Base-by-base conservation (phyloP, 1,140 invertebrate genomes). In the Brachionus rotundiformis region DNA sequence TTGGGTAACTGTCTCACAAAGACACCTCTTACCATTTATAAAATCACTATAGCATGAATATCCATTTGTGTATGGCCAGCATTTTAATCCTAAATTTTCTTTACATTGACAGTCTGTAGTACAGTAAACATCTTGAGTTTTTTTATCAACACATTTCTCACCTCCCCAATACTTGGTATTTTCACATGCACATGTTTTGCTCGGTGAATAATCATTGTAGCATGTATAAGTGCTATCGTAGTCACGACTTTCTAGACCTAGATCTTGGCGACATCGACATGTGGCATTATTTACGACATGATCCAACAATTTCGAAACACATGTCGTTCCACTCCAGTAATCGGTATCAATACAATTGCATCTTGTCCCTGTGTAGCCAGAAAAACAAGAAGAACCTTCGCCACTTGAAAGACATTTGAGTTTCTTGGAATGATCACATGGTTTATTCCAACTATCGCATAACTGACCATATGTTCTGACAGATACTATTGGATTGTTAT, bases 371-470 rank as follows among this genome's bases (percentile, higher is more conserved):
- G 68, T 3, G 23, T 41, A 73, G 13, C 39, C 19, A 6, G 10
- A 19, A 4, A 1, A 41, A 13, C 68, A 73, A 1, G 16, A 8
- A 23, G 68, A 31, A 11, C 68, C 36, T 13, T 44, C 39, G 25
- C n/a, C 68, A 27, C 8, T 19, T n/a, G 68, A 13, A 25, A 73
- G 11, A 25, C 68, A 73, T 44, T 73, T 73, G 44, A 73, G 29
- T 11, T 73, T 23, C 44, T n/a, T 73, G 0, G 68, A 73, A 73
- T 73, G 25, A 79, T 79, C 76, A 59, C 76, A 79, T 39, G 76
- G 47, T 10, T 19, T 11, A 19, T 16, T 16, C 76, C 76, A 79
- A 33, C 8, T 25, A 59, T 79, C 11, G 25, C 76, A 79, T 27
- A 25, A 0, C 23, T 49, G 44, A 5, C n/a, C 36, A 63, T 79